A percentile compares a stretch with the other conserved stretches of the same genome.
These are phyloP conservation scores for Rallus limicola DNA, from an alignment of 2,113 vertebrate species.

Conservation along the genomic window DNA sequence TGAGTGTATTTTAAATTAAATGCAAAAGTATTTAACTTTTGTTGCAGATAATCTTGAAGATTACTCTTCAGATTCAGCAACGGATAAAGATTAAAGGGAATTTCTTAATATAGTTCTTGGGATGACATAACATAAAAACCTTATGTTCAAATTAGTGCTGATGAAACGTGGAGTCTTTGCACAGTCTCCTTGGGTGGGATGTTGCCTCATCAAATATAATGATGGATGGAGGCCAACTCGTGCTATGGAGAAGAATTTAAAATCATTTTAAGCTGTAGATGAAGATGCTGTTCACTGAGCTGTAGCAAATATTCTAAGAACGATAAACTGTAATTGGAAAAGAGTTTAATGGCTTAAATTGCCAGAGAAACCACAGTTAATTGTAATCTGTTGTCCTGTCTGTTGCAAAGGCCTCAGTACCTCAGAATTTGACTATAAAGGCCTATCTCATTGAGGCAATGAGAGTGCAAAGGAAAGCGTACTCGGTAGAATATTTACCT, in stretches of 20 bases:
- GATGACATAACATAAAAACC: neutral
- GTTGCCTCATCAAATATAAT: neutral
- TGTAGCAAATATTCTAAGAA: neutral
- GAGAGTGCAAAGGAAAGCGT: neutral
- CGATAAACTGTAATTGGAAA: neutral
- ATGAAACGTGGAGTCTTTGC: neutral
- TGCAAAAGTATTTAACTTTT: neutral
- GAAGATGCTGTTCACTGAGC: neutral
- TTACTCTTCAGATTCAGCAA: neutral
- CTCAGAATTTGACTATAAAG: neutral
- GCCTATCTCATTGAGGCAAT: neutral
- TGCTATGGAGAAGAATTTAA: neutral
- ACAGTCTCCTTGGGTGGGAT: neutral
- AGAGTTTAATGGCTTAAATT: neutral
- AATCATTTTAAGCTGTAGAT: neutral
- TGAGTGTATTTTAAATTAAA: neutral
- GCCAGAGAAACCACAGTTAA: neutral
- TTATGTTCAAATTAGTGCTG: neutral
- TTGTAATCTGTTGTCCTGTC: neutral
- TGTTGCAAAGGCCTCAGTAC: neutral
- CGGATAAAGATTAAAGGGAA: neutral
- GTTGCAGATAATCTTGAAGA: neutral
- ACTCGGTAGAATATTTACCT: neutral
- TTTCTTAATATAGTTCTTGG: neutral
- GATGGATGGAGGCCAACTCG: neutral